Evolutionary conservation across 2,797 vertebrate species (phyloP), one percentile per base, ranked within the genome.

Genomic region (Leptodactylus fallax): DNA sequence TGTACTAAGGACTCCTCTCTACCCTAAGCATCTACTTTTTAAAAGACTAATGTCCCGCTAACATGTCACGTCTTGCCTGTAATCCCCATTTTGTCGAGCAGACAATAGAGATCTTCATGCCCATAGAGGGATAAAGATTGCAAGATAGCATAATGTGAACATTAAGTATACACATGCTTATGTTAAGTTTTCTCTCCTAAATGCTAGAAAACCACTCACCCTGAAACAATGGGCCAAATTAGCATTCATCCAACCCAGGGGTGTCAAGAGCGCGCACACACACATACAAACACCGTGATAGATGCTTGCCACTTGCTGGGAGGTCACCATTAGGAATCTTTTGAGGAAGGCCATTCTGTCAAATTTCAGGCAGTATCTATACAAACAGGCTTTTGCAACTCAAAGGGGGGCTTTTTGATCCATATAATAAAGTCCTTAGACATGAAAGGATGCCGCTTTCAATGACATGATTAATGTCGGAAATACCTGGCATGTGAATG

Each of bases 141-240:
- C 90, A 92, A 90, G 92, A 95, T 93, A 94, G n/a, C n/a, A n/a
- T n/a, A n/a, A n/a, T n/a, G n/a, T n/a, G n/a, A n/a, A n/a, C n/a
- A n/a, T n/a, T n/a, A n/a, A n/a, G 94, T 92, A 92, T 88, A 88
- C 91, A 93, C 92, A 92, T 90, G 91, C 93, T 94, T 94, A 94
- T 93, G 91, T 90, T 93, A 93, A 90, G 91, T 79, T 94, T 97
- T 98, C 97, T 95, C 96, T 95, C 81, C 5, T 91, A 94, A 94
- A 93, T 93, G 94, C 95, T 96, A 93, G 94, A 94, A 96, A 95
- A 90, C 91, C 95, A 95, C 92, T 97, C 96, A 97, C 95, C 95
- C 96, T 71, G 95, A 97, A 97, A 97, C 96, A 96, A 96, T 93
- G 93, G 94, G 93, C 92, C 91, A 94, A 95, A 96, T 97, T 95